Conservation (phyloP, 2,888 invertebrate genomes). For the Sinotaia quadrata region DNA sequence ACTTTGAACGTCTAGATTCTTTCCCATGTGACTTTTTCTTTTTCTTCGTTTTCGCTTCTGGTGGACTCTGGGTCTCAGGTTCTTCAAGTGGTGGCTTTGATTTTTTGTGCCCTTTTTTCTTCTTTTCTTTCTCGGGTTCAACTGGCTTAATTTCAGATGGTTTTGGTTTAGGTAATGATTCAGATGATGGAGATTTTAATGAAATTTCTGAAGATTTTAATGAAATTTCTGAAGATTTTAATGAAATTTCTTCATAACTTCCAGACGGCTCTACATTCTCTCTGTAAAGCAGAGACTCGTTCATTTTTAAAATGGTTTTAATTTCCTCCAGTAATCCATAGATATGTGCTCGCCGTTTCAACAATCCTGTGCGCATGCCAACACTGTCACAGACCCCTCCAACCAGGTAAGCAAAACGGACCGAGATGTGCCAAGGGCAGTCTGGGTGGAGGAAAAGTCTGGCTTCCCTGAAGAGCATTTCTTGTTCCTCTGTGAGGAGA, state of each 20-base stretch:
- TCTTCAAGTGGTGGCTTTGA: no score
- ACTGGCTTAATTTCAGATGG: background rate
- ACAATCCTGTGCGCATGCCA: constrained; percentile 3
- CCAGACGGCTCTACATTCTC: no score
- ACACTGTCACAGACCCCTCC: constrained; percentile 18
- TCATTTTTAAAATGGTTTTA: background rate
- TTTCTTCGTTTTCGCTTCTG: no score
- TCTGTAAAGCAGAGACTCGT: no score
- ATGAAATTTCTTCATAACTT: no score
- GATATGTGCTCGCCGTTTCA: background rate
- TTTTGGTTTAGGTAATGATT: no score
- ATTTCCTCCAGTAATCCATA: background rate
- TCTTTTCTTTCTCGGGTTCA: background rate
- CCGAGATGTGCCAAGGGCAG: constrained; percentile 19
- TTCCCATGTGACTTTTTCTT: no score
- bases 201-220: no score
- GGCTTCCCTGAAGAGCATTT: background rate
- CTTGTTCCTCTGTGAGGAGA: constrained; percentile 10
- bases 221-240: no score
- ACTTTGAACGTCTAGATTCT: no score
- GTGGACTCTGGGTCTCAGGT: no score
- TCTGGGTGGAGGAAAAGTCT: background rate
- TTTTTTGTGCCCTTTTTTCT: background rate
- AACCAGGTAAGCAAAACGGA: constrained; percentile 7
- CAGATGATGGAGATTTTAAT: no score